A percentile compares a stretch with the other conserved stretches of the same genome.
Conservation (phyloP, 2,888 invertebrate species). For the Coelinius sp. region DNA sequence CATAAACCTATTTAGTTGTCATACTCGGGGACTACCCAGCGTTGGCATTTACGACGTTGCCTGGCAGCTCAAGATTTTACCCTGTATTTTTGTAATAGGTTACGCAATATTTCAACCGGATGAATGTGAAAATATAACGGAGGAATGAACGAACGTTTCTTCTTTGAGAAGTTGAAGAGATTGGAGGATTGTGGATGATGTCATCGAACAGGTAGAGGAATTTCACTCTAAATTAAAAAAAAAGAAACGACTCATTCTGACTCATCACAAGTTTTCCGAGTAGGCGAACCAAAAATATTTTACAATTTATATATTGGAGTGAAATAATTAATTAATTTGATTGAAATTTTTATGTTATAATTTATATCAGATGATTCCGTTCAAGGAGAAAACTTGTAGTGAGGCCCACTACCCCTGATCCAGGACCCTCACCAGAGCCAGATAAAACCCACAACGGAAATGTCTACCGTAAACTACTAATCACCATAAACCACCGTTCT, state of each 20-base stretch:
- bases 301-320: too few species aligned
- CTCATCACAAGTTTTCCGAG: too few species aligned
- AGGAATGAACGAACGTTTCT: too few species aligned
- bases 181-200: too few species aligned
- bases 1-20: conserved; percentile 54
- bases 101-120: neutral
- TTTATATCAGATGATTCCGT: neutral
- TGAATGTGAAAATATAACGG: neutral
- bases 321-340: too few species aligned
- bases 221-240: too few species aligned
- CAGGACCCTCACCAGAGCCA: neutral
- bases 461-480: conserved; percentile 65
- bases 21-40: conserved; percentile 32
- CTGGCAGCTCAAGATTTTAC: neutral
- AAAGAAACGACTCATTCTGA: too few species aligned
- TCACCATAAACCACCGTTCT: conserved; percentile 66
- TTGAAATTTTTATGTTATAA: too few species aligned
- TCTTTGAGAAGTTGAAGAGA: too few species aligned
- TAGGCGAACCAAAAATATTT: too few species aligned
- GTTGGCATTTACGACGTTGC: conserved; percentile 34
- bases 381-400: neutral
- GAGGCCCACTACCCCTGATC: neutral
- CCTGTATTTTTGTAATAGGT: neutral
- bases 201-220: too few species aligned
- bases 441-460: conserved; percentile 56